These are phyloP conservation scores for Cettia cetti DNA, from an alignment of 2,113 vertebrate genomes.

Conservation along the genomic window DNA sequence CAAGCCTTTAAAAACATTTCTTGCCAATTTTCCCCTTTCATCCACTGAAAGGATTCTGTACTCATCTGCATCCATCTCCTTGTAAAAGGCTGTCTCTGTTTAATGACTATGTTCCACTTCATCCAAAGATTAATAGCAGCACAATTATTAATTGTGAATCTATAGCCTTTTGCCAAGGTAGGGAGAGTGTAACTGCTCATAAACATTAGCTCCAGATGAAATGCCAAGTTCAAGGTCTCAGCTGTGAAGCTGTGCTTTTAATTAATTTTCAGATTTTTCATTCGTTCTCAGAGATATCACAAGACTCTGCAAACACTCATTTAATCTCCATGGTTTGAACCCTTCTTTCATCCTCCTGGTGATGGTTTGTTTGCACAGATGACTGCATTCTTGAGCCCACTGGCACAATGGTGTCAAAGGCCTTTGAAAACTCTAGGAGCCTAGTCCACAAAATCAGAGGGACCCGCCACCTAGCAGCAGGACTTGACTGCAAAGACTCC, in stretches of 20 bases:
- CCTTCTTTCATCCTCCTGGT: background rate
- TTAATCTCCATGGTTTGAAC: background rate
- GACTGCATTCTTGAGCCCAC: background rate
- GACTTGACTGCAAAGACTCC: background rate
- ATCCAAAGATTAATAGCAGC: slow-evolving; percentile 30
- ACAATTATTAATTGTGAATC: slow-evolving; percentile 16
- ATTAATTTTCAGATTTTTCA: slow-evolving; percentile 45
- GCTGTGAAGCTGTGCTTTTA: slow-evolving; percentile 40
- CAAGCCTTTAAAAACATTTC: background rate
- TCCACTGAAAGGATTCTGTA: background rate
- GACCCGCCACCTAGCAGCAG: background rate
- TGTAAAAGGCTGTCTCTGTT: background rate
- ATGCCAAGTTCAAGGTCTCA: background rate
- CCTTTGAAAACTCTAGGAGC: background rate
- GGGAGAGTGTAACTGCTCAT: background rate
- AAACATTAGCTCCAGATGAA: slow-evolving; percentile 30
- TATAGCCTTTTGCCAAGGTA: background rate
- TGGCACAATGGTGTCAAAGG: background rate
- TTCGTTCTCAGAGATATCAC: background rate
- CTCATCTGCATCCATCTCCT: background rate
- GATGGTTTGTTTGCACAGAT: background rate
- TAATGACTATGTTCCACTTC: background rate
- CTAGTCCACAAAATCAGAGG: background rate
- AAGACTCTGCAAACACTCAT: background rate
- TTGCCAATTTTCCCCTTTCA: background rate